A percentile compares a stretch with the other conserved stretches of the same genome.
Conservation (phyloP, 1,140 invertebrate species). For the Pseudachorutes palmiensis region DNA sequence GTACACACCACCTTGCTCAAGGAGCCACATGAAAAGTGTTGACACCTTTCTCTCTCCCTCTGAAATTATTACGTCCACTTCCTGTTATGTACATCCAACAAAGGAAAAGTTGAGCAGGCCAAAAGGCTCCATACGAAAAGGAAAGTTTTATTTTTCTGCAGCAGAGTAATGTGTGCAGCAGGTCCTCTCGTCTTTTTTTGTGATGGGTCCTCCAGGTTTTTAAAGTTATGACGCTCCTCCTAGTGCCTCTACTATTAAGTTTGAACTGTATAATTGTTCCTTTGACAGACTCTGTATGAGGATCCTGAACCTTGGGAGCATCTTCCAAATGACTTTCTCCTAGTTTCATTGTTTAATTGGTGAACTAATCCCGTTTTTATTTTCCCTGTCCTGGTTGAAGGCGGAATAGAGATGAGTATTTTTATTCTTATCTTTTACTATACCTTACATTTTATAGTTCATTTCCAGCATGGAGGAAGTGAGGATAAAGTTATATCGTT, state of each 20-base stretch:
- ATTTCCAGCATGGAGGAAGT: conserved; percentile 4
- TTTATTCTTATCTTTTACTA: conserved; percentile 11
- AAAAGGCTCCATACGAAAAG: no score
- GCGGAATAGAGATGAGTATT: conserved; percentile 2
- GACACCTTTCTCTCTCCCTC: no score
- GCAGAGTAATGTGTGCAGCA: no score
- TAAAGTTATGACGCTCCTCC: background rate
- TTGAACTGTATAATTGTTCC: background rate
- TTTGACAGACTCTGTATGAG: background rate
- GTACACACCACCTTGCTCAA: no score
- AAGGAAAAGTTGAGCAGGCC: no score
- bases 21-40: no score
- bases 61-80: no score
- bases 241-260: no score
- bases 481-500: conserved; percentile 11
- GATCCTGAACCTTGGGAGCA: no score
- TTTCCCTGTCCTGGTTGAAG: background rate
- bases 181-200: background rate
- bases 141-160: no score
- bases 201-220: background rate
- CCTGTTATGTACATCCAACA: no score
- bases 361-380: background rate
- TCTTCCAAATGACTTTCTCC: no score
- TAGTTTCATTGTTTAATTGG: conserved; percentile 9
- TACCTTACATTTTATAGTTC: conserved; percentile 3